Conservation (phyloP, 2,797 vertebrate genomes). For the Natrix natrix region DNA sequence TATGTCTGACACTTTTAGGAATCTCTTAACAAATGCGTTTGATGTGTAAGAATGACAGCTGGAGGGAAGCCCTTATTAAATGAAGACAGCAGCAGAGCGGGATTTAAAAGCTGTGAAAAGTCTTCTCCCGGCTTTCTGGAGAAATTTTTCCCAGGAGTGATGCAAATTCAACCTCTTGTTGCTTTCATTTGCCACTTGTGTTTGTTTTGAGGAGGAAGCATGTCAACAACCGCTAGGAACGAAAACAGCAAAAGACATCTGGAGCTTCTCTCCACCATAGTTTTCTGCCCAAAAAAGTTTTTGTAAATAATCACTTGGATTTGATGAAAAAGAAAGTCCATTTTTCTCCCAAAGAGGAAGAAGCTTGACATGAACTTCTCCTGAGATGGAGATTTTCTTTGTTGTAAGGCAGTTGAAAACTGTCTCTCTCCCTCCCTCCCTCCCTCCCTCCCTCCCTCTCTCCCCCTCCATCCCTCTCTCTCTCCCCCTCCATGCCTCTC, state of each 20-base stretch:
- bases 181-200: not conserved
- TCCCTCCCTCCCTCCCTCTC: too few species aligned
- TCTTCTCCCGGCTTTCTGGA: conserved; percentile 35
- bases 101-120: not conserved
- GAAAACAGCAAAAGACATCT: not conserved
- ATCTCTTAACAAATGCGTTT: not conserved
- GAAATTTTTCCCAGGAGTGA: conserved; percentile 19
- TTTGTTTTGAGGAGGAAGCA: not conserved
- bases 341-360: not conserved
- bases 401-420: not conserved
- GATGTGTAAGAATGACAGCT: not conserved
- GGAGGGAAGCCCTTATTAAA: not conserved
- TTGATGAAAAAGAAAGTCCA: not conserved
- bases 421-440: too few species aligned
- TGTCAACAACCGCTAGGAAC: not conserved
- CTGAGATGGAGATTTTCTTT: not conserved
- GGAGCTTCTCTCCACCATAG: not conserved
- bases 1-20: not conserved
- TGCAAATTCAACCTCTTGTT: not conserved
- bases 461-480: rapidly evolving
- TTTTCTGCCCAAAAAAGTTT: not conserved
- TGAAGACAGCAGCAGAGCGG: not conserved
- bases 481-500: too few species aligned
- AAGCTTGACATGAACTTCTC: not conserved
- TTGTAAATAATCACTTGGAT: not conserved